Conservation (phyloP, 2,888 invertebrate genomes). For the Zootermopsis nevadensis region DNA sequence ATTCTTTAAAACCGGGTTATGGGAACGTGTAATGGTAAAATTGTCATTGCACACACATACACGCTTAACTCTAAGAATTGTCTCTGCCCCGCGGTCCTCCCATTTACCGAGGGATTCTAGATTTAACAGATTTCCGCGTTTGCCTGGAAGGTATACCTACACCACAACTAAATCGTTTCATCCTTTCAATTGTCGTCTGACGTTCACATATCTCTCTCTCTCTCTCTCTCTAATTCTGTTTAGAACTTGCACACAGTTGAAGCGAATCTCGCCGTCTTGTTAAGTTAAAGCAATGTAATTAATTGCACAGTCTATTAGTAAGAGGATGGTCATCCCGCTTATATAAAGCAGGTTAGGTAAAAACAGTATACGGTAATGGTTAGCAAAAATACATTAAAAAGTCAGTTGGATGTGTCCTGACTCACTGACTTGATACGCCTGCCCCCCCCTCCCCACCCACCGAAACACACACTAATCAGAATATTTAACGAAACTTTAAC, state of each 20-base stretch:
- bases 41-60: too few relatives aligned
- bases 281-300: not conserved
- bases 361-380: not conserved
- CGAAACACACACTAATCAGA: too few relatives aligned
- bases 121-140: not conserved
- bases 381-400: not conserved
- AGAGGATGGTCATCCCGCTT: not conserved
- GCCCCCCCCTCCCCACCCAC: not conserved
- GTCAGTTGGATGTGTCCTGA: not conserved
- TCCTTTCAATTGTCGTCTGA: not conserved
- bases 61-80: too few relatives aligned
- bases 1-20: too few relatives aligned
- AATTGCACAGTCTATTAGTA: not conserved
- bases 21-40: too few relatives aligned
- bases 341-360: not conserved
- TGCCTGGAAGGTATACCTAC: not conserved
- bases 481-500: too few relatives aligned
- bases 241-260: not conserved
- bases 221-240: not conserved
- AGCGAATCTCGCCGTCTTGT: not conserved
- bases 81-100: too few relatives aligned
- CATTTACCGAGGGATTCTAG: too few relatives aligned
- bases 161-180: not conserved
- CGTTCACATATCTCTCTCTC: not conserved
- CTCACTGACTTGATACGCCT: too few relatives aligned